Evolutionary conservation across 2,888 invertebrate species (phyloP).

Genomic region (Hirtodrosophila cameraria): DNA sequence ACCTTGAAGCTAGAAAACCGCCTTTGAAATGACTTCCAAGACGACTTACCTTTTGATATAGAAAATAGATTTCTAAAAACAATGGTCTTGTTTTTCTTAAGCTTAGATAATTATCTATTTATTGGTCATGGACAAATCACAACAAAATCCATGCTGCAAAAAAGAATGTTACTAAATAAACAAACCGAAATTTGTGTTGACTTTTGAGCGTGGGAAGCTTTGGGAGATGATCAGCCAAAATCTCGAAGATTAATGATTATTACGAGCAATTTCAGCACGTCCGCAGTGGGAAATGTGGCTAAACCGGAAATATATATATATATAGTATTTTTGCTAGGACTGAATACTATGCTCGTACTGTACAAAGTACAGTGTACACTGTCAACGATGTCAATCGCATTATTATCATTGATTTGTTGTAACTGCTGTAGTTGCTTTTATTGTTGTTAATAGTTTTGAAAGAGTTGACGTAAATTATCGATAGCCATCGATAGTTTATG

Average conservation of each 20-base stretch:
- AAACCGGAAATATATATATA: slow-evolving; percentile 48
- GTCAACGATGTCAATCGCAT: slow-evolving; percentile 47
- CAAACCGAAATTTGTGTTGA: not conserved
- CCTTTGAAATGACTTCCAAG: too few relatives aligned
- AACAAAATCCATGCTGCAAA: too few relatives aligned
- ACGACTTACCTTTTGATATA: too few relatives aligned
- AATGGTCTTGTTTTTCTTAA: too few relatives aligned
- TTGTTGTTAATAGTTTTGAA: slow-evolving; percentile 50
- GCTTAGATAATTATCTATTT: too few relatives aligned
- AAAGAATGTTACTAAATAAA: not conserved
- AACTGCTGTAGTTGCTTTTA: slow-evolving; percentile 10
- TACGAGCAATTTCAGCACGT: slow-evolving; percentile 21
- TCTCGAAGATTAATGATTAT: slow-evolving; percentile 23
- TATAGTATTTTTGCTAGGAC: slow-evolving; percentile 18
- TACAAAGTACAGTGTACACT: too few relatives aligned
- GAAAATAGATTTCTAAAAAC: too few relatives aligned
- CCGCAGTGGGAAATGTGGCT: slow-evolving; percentile 21
- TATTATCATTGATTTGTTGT: slow-evolving; percentile 42
- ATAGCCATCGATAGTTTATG: slow-evolving; percentile 81
- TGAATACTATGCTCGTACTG: slow-evolving; percentile 23
- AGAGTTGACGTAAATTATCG: slow-evolving; percentile 82
- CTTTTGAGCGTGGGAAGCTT: slow-evolving; percentile 3
- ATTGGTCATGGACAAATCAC: too few relatives aligned
- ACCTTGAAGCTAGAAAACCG: too few relatives aligned
- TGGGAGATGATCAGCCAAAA: not conserved